Evolutionary conservation across 2,113 vertebrate species (phyloP).

Genomic region (Forbesichthys agassizii): DNA sequence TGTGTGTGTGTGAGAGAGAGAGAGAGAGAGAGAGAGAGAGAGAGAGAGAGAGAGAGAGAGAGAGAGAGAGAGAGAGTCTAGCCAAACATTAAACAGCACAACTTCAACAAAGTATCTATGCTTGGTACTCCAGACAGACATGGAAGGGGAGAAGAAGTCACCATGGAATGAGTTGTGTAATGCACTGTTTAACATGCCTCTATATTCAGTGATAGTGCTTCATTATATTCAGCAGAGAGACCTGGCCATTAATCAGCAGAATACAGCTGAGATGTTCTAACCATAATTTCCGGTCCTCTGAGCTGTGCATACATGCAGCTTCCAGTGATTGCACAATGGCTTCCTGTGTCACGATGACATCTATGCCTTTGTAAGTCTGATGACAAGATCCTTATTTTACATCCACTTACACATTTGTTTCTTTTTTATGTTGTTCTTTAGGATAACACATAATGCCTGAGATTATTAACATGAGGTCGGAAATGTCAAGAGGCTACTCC

Average conservation of each 20-base stretch:
- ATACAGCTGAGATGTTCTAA: conserved; percentile 25
- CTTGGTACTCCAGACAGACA: no score
- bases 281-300: conserved; percentile 39
- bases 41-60: no score
- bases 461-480: no score
- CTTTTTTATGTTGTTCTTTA: no score
- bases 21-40: no score
- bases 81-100: no score
- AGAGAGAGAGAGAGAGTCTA: background rate
- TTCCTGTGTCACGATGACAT: conserved; percentile 21
- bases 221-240: conserved; percentile 25
- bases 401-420: no score
- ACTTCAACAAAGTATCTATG: no score
- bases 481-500: background rate
- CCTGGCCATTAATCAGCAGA: conserved; percentile 30
- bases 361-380: background rate
- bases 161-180: background rate
- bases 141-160: background rate
- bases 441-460: no score
- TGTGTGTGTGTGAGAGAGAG: no score
- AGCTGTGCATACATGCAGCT: conserved; percentile 22
- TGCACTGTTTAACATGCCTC: background rate
- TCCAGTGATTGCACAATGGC: conserved; percentile 4
- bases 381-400: no score
- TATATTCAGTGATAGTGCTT: background rate